Percentiles rank a stretch among this genome's conserved stretches.
Evolutionary conservation across 1,140 invertebrate genomes (phyloP).

Genomic region (Drosophila nasuta): DNA sequence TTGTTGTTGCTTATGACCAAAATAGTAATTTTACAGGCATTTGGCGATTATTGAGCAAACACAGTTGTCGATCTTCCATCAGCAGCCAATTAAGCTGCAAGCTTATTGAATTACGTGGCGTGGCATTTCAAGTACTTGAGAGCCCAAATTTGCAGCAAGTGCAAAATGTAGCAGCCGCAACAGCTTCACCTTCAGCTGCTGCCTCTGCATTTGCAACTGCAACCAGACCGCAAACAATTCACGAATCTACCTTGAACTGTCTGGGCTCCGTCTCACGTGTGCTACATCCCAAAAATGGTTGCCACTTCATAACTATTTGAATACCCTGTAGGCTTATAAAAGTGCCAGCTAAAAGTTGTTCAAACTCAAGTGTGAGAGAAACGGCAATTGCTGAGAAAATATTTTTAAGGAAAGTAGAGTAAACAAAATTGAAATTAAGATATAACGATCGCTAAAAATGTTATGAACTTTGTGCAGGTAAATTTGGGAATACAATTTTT

Average conservation of each 20-base stretch:
- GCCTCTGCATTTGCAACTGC: neutral
- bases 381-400: no score
- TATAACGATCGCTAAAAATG: no score
- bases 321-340: neutral
- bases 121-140: neutral
- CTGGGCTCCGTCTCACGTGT: neutral
- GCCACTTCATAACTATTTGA: constrained; percentile 5
- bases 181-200: neutral
- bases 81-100: constrained; percentile 68
- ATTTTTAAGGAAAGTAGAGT: no score
- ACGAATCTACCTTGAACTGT: constrained; percentile 25
- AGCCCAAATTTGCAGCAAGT: constrained; percentile 16
- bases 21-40: constrained; percentile 28
- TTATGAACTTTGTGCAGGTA: no score
- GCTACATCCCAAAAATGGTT: neutral
- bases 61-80: constrained; percentile 58
- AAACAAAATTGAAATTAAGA: no score
- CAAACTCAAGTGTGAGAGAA: neutral
- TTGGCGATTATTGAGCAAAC: constrained; percentile 35
- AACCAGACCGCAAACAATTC: constrained; percentile 37
- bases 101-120: constrained; percentile 66
- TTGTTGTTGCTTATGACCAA: constrained; percentile 39
- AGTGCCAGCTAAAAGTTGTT: neutral
- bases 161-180: constrained; percentile 17
- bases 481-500: no score